phyloP scores from a whole-genome alignment of 2,888 invertebrate genomes.

The Dryococelus australis region DNA sequence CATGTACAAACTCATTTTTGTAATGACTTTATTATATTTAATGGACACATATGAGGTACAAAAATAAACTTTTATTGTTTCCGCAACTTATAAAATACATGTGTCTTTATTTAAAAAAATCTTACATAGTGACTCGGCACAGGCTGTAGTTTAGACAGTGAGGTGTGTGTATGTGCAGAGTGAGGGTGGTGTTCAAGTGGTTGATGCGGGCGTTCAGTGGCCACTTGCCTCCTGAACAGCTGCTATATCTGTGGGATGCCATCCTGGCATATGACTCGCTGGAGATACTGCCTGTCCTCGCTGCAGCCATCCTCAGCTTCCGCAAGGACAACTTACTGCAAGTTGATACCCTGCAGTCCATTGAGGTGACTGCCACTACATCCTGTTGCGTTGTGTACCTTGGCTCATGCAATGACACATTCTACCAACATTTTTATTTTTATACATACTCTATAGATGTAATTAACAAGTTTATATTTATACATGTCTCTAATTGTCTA shows the following conservation, averaged over 20 bases:
- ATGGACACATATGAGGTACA: too few relatives aligned
- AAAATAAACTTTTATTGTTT: too few relatives aligned
- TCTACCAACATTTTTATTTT: background rate
- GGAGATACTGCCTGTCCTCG: slow-evolving; percentile 86
- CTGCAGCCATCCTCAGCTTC: slow-evolving; percentile 84
- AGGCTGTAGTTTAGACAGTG: too few relatives aligned
- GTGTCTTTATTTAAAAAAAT: too few relatives aligned
- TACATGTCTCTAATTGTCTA: background rate
- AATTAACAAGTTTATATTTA: background rate
- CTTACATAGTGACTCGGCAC: too few relatives aligned
- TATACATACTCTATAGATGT: background rate
- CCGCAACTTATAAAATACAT: too few relatives aligned
- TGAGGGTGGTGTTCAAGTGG: slow-evolving; percentile 95
- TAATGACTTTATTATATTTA: too few relatives aligned
- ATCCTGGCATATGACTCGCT: slow-evolving; percentile 91
- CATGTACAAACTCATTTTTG: too few relatives aligned
- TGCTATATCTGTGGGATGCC: slow-evolving; percentile 92
- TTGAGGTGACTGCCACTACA: slow-evolving; percentile 66
- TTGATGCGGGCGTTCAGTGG: slow-evolving; percentile 96
- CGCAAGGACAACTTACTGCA: slow-evolving; percentile 84
- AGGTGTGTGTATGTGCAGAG: slow-evolving; percentile 61
- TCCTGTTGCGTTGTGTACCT: background rate
- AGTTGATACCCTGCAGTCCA: slow-evolving; percentile 75
- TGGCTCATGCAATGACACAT: background rate
- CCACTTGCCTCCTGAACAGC: slow-evolving; percentile 89